Percentiles rank a stretch among this genome's conserved stretches.
phyloP scores from a whole-genome alignment of 2,888 invertebrate genomes.

The Sarcophaga variegata region DNA sequence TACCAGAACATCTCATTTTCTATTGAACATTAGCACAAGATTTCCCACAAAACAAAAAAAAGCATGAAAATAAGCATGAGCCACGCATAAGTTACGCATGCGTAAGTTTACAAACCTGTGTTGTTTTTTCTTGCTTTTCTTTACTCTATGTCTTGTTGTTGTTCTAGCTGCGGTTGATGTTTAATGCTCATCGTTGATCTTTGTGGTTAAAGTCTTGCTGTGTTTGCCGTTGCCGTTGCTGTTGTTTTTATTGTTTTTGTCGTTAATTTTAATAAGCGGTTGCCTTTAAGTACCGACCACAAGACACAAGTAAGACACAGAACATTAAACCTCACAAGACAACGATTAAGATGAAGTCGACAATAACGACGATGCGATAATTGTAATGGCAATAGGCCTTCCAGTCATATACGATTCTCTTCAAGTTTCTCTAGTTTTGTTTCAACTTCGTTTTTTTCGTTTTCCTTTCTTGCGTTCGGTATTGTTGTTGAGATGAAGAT shows the following conservation, averaged over 20 bases:
- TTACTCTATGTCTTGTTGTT: background rate
- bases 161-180: slow-evolving; percentile 16
- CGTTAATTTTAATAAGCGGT: slow-evolving; percentile 65
- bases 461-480: background rate
- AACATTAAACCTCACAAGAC: slow-evolving; percentile 50
- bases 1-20: background rate
- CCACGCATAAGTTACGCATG: slow-evolving; percentile 24
- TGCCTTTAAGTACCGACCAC: slow-evolving; percentile 48
- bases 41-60: background rate
- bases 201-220: background rate
- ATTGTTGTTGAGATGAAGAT: background rate
- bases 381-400: slow-evolving; percentile 65
- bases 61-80: slow-evolving; percentile 17
- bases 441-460: background rate
- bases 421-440: slow-evolving; percentile 9
- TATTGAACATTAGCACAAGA: slow-evolving; percentile 26
- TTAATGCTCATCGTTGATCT: slow-evolving; percentile 25
- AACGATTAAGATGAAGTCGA: slow-evolving; percentile 29
- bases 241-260: slow-evolving; percentile 44
- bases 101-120: slow-evolving; percentile 39
- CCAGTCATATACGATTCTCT: slow-evolving; percentile 52
- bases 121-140: slow-evolving; percentile 5
- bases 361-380: slow-evolving; percentile 60
- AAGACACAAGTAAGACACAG: slow-evolving; percentile 51
- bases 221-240: slow-evolving; percentile 5